Evolutionary conservation across 2,113 vertebrate genomes (phyloP), one percentile per base, ranked within the genome.

Genomic region (Picathartes gymnocephalus): DNA sequence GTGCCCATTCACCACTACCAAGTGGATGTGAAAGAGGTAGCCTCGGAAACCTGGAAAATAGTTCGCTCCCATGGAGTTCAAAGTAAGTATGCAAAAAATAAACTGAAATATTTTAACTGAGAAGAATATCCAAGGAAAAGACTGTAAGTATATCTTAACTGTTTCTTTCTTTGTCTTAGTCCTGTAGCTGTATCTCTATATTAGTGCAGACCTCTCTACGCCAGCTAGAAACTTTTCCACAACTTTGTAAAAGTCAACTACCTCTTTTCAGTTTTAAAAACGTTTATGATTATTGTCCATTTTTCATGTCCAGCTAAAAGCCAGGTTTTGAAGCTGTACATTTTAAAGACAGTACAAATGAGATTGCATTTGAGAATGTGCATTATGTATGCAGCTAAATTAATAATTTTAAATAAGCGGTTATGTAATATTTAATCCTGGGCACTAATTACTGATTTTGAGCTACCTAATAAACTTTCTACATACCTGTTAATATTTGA

Each of bases 1-100:
- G 99, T 99, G 7, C 99, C 99, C 71, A 99, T 99, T 90, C 98
- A 99, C 96, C 99, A 99, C 96, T 99, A 99, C 95, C 98, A 99
- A 98, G 99, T 99, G 92, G 98, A 99, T 97, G 98, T 99, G 92
- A 99, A 99, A 96, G 99, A 99, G 91, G 97, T 98, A 50, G 93
- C 98, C 45, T 98, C 98, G 17, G 98, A 99, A 92, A 99, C 98
- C 48, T 99, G 99, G 99, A 99, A 98, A 97, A 98, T 99, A 92
- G 98, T 99, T 79, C 98, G 95, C 95, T 99, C 99, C n/a, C 98
- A 99, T 97, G 99, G 99, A 95, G 98, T 98, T 93, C 99, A 99
- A 96, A 99, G 99, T 99, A 95, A 99, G 99, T 99, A 68, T 25
- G 19, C 2, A 37, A 76, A 83, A 88, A 42, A 7, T 23, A 80